phyloP scores from a whole-genome alignment of 1,140 invertebrate species.

The Heliothis virescens region DNA sequence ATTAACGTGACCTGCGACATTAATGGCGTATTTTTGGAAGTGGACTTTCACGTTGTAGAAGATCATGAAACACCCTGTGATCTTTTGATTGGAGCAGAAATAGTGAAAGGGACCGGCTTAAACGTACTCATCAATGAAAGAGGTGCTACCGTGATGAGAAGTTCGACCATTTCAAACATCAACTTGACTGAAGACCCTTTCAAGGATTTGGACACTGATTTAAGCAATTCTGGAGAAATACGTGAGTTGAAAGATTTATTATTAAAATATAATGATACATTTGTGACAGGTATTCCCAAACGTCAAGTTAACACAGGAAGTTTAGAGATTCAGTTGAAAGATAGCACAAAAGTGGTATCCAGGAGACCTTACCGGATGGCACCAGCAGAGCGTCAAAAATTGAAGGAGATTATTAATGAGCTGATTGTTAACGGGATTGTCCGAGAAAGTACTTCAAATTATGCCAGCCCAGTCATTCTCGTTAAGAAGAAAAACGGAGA shows the following conservation, averaged over 20 bases:
- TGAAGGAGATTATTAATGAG: not conserved
- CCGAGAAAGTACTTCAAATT: not conserved
- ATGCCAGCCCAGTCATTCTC: not conserved
- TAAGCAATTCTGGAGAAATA: not conserved
- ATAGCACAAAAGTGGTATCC: not conserved
- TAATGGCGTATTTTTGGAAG: not conserved
- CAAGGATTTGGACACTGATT: not conserved
- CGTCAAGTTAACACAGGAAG: not conserved
- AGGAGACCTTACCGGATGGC: not conserved
- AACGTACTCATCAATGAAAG: not conserved
- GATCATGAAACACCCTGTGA: constrained; percentile 2
- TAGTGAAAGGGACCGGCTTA: not conserved
- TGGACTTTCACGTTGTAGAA: not conserved
- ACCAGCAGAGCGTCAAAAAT: not conserved
- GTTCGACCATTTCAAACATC: not conserved
- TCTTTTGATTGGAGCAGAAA: constrained; percentile 1
- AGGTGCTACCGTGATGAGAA: not conserved
- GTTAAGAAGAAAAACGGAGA: constrained; percentile 7
- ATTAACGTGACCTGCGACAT: not conserved
- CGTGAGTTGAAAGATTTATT: constrained; percentile 14
- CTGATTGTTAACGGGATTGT: not conserved
- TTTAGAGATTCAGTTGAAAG: not conserved
- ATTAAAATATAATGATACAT: not conserved
- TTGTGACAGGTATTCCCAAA: not conserved
- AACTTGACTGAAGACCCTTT: not conserved